Conservation (phyloP, 30 jellyfish, hydroid and myxozoan species). For the Chironex yamaguchii region DNA sequence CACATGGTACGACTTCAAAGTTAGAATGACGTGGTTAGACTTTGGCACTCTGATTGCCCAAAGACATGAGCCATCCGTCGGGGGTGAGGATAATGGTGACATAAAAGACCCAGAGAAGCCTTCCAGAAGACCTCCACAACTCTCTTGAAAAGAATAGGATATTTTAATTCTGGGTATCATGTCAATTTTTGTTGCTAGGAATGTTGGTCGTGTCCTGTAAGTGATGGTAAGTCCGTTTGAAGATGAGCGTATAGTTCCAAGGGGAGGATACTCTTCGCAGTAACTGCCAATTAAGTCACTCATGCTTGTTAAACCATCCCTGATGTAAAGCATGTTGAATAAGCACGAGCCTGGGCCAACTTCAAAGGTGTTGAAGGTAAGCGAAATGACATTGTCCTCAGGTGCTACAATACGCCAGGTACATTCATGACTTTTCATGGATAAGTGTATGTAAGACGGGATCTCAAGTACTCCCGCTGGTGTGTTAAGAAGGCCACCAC, state of each 20-base stretch:
- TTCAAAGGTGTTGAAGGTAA: slow-evolving; percentile 70
- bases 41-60: slow-evolving; percentile 85
- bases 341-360: slow-evolving; percentile 87
- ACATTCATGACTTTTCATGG: slow-evolving; percentile 66
- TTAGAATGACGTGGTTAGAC: slow-evolving; percentile 43
- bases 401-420: slow-evolving; percentile 70
- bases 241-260: slow-evolving; percentile 61
- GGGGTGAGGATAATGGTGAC: slow-evolving; percentile 21
- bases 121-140: slow-evolving; percentile 66
- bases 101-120: slow-evolving; percentile 78
- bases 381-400: slow-evolving; percentile 26
- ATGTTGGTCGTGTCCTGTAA: slow-evolving; percentile 71
- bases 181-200: background rate
- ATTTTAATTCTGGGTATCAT: slow-evolving; percentile 54
- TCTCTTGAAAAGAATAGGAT: slow-evolving; percentile 53
- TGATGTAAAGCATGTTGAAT: slow-evolving; percentile 55
- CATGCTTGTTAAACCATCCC: slow-evolving; percentile 57
- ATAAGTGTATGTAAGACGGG: slow-evolving; percentile 73
- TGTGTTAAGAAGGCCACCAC: slow-evolving; percentile 70
- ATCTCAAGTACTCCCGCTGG: slow-evolving; percentile 62
- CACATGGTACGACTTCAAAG: slow-evolving; percentile 34
- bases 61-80: slow-evolving; percentile 37
- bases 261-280: slow-evolving; percentile 93
- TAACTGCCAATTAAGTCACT: slow-evolving; percentile 75
- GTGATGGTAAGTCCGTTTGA: slow-evolving; percentile 40